Evolutionary conservation across 2,113 vertebrate genomes (phyloP).

Genomic region (Larimichthys crocea): DNA sequence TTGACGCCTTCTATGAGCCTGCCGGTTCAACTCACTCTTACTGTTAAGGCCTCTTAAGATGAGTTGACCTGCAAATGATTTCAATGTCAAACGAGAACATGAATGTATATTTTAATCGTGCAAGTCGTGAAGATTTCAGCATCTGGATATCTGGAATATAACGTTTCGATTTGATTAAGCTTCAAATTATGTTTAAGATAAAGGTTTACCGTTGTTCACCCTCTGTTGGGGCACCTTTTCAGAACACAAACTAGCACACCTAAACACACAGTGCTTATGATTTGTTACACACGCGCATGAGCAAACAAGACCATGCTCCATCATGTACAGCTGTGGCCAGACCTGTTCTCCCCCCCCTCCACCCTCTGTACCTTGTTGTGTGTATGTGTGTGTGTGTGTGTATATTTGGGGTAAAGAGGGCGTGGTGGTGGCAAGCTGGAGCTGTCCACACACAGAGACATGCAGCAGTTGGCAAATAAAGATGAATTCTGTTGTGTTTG

Average conservation of each 20-base stretch:
- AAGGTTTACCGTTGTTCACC: not conserved
- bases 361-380: conserved; percentile 12
- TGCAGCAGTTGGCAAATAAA: conserved; percentile 93
- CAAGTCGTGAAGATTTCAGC: not conserved
- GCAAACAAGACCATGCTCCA: conserved; percentile 23
- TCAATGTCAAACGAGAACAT: conserved; percentile 23
- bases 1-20: conserved; percentile 17
- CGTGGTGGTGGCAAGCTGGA: conserved; percentile 79
- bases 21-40: not conserved
- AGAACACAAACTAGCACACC: not conserved
- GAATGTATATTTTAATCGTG: conserved; percentile 6
- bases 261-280: not conserved
- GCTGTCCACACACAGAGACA: conserved; percentile 80
- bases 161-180: not conserved
- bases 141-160: not conserved
- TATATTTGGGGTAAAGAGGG: conserved; percentile 61
- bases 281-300: not conserved
- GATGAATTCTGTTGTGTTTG: conserved; percentile 94
- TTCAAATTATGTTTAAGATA: not conserved
- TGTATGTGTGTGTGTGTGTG: conserved; percentile 37
- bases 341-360: conserved; percentile 49
- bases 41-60: conserved; percentile 28
- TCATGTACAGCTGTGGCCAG: conserved; percentile 54
- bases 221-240: not conserved
- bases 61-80: conserved; percentile 48